These are phyloP conservation scores for Procambarus clarkii DNA, from an alignment of 1,140 invertebrate species.

Conservation along the genomic window DNA sequence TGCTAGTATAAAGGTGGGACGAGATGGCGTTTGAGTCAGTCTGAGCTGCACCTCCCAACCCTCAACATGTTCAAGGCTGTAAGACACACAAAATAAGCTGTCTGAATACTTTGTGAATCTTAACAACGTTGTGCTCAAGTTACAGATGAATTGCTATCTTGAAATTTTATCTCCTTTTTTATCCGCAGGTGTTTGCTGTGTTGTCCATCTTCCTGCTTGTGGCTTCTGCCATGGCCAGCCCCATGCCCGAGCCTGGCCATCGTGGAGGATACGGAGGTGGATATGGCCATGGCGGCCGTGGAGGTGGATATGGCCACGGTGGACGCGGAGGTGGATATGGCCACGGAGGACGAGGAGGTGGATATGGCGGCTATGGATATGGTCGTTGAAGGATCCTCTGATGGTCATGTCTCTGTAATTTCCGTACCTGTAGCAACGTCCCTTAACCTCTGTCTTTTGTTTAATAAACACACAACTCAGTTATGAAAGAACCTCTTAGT, in stretches of 20 bases:
- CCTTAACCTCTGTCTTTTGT: no score
- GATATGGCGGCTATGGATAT: no score
- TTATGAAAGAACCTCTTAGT: neutral
- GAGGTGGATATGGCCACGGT: neutral
- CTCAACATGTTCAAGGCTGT: neutral
- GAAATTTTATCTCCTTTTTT: neutral
- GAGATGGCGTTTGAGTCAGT: neutral
- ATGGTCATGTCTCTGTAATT: no score
- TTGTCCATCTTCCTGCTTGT: neutral
- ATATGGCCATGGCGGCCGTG: neutral
- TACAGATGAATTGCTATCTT: neutral
- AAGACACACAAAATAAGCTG: neutral
- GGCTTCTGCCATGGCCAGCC: neutral
- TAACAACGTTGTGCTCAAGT: neutral
- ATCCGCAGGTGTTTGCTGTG: neutral
- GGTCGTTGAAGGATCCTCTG: no score
- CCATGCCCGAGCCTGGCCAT: neutral
- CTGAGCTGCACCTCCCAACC: neutral
- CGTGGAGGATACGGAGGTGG: neutral
- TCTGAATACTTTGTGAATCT: neutral
- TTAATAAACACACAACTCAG: no score
- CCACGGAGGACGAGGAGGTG: no score
- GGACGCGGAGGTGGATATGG: no score
- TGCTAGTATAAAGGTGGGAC: neutral
- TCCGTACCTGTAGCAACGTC: no score